Evolutionary conservation across 2,113 vertebrate species (phyloP).

Genomic region (western clawed frog (Xenopus tropicalis)): DNA sequence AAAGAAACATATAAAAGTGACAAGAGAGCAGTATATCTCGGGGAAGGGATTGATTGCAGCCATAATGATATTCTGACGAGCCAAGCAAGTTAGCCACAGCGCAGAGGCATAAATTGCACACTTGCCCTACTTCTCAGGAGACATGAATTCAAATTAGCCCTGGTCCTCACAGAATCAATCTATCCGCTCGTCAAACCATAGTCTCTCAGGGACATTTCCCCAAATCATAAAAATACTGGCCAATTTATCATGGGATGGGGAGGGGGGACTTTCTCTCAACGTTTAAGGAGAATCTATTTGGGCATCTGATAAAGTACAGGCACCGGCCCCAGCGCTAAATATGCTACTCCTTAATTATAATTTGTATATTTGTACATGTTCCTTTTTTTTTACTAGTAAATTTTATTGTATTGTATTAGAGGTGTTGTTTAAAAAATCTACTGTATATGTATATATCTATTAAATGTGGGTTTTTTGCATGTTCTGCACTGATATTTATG

Average conservation of each 20-base stretch:
- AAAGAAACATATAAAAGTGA: constrained; percentile 22
- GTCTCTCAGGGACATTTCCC: constrained; percentile 42
- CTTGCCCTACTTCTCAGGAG: constrained; percentile 41
- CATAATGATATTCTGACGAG: constrained; percentile 44
- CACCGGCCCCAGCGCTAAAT: neutral
- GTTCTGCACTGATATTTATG: too few species aligned
- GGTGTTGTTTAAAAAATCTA: too few species aligned
- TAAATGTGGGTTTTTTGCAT: too few species aligned
- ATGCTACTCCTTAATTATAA: neutral
- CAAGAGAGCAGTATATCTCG: constrained; percentile 37
- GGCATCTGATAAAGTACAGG: constrained; percentile 4
- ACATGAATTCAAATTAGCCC: constrained; percentile 44
- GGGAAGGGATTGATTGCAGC: constrained; percentile 33
- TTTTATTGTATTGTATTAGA: too few species aligned
- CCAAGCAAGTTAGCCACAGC: constrained; percentile 9
- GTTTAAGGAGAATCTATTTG: neutral
- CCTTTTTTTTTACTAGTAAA: too few species aligned
- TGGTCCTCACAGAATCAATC: constrained; percentile 42
- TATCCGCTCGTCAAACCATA: constrained; percentile 35
- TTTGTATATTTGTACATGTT: too few species aligned
- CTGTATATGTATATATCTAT: too few species aligned
- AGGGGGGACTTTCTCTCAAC: neutral
- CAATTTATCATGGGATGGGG: constrained; percentile 33
- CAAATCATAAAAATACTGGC: constrained; percentile 20
- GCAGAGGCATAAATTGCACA: constrained; percentile 36